A percentile compares a stretch with the other conserved stretches of the same genome.
phyloP scores from a whole-genome alignment of 1,140 invertebrate genomes.

The Tetragnatha versicolor region DNA sequence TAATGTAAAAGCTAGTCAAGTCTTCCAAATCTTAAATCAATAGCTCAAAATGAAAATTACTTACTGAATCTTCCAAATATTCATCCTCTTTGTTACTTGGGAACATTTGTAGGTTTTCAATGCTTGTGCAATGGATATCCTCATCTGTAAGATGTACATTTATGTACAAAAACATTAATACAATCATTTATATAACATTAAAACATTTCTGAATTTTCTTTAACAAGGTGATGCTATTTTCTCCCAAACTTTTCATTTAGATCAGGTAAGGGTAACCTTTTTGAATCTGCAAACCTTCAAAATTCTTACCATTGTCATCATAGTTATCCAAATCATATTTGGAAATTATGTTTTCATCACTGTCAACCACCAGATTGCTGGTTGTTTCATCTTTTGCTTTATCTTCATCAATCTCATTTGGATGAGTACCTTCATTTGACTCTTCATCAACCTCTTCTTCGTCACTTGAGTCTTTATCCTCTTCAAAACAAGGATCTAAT shows the following conservation, averaged over 20 bases:
- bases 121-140: neutral
- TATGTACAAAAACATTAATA: neutral
- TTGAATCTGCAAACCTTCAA: constrained; percentile 37
- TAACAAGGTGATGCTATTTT: constrained; percentile 63
- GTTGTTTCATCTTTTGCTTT: constrained; percentile 65
- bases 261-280: constrained; percentile 69
- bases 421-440: neutral
- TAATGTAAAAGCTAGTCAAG: too few species aligned
- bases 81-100: too few species aligned
- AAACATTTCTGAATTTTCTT: constrained; percentile 67
- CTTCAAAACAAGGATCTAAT: neutral
- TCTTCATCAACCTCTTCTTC: neutral
- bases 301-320: constrained; percentile 58
- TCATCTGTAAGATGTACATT: neutral
- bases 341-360: constrained; percentile 62
- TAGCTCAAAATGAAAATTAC: too few species aligned
- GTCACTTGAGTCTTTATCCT: constrained; percentile 17
- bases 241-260: constrained; percentile 73
- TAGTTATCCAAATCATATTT: constrained; percentile 69
- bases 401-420: constrained; percentile 56
- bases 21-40: too few species aligned
- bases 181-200: constrained; percentile 70
- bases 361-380: constrained; percentile 66
- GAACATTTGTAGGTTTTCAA: too few species aligned
- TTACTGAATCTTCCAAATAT: too few species aligned